A percentile compares a stretch with the other conserved stretches of the same genome.
phyloP scores from a whole-genome alignment of 2,888 invertebrate species.

The Macaria notata region DNA sequence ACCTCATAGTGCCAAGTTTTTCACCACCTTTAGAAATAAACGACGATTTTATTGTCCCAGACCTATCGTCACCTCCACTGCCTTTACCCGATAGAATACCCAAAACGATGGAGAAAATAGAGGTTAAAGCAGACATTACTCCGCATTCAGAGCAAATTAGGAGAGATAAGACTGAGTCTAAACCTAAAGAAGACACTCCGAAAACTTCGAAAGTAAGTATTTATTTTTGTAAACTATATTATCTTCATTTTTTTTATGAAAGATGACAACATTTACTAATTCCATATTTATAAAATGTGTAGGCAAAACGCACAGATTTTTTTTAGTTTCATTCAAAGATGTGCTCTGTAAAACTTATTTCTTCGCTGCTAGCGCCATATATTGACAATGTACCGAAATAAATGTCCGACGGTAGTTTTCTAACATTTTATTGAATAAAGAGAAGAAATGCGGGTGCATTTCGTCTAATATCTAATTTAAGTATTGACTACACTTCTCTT shows the following conservation, averaged over 20 bases:
- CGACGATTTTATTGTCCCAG: constrained; percentile 74
- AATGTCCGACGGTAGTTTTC: too few species aligned
- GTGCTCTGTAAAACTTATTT: too few species aligned
- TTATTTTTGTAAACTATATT: not conserved
- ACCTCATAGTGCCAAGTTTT: constrained; percentile 83
- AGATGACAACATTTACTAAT: too few species aligned
- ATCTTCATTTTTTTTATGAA: not conserved
- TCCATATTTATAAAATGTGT: too few species aligned
- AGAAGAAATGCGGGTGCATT: too few species aligned
- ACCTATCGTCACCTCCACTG: constrained; percentile 73
- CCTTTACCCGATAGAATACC: constrained; percentile 65
- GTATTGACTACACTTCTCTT: too few species aligned
- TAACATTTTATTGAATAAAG: too few species aligned
- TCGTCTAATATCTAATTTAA: too few species aligned
- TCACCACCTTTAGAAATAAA: constrained; percentile 81
- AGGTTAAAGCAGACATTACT: constrained; percentile 69
- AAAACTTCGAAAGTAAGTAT: constrained; percentile 49
- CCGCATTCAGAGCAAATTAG: constrained; percentile 56
- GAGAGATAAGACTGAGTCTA: constrained; percentile 78
- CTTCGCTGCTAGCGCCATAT: too few species aligned
- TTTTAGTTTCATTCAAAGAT: too few species aligned
- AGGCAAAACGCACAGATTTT: too few species aligned
- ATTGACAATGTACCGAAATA: too few species aligned
- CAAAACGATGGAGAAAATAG: constrained; percentile 66
- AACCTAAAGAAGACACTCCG: constrained; percentile 59